Evolutionary conservation across 1,140 invertebrate species (phyloP).

Genomic region (Drosophila pectinifera): DNA sequence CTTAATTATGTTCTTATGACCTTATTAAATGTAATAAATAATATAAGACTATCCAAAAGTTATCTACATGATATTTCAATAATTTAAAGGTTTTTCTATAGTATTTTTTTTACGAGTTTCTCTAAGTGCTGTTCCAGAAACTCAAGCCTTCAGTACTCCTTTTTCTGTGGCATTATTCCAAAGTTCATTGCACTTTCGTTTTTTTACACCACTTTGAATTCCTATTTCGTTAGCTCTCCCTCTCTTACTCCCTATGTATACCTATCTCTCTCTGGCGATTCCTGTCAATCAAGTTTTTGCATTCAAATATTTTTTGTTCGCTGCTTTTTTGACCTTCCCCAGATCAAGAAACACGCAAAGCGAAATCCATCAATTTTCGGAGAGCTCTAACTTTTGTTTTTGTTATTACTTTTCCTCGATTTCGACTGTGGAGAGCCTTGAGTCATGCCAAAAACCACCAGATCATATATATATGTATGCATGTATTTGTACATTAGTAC

Average conservation of each 20-base stretch:
- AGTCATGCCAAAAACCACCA: constrained; percentile 38
- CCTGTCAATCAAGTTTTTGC: constrained; percentile 34
- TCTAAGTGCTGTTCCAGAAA: not conserved
- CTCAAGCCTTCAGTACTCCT: not conserved
- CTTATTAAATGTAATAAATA: no score
- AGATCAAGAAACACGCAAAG: constrained; percentile 13
- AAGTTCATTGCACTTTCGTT: constrained; percentile 60
- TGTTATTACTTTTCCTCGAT: constrained; percentile 41
- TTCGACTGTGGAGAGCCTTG: constrained; percentile 48
- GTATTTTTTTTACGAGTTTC: not conserved
- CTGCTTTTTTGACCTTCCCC: constrained; percentile 32
- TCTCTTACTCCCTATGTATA: constrained; percentile 8
- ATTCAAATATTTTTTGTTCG: constrained; percentile 15
- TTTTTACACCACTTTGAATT: constrained; percentile 30
- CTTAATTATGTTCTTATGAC: no score
- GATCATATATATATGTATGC: constrained; percentile 5
- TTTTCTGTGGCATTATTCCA: constrained; percentile 1
- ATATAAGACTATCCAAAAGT: no score
- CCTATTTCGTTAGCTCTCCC: constrained; percentile 17
- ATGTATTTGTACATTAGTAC: not conserved
- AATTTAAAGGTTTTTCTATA: not conserved
- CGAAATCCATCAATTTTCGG: constrained; percentile 22
- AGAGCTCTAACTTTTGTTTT: constrained; percentile 26
- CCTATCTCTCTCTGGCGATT: constrained; percentile 25
- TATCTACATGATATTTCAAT: not conserved